These are phyloP conservation scores for Sisyra nigra DNA, from an alignment of 2,888 invertebrate genomes.

Conservation along the genomic window DNA sequence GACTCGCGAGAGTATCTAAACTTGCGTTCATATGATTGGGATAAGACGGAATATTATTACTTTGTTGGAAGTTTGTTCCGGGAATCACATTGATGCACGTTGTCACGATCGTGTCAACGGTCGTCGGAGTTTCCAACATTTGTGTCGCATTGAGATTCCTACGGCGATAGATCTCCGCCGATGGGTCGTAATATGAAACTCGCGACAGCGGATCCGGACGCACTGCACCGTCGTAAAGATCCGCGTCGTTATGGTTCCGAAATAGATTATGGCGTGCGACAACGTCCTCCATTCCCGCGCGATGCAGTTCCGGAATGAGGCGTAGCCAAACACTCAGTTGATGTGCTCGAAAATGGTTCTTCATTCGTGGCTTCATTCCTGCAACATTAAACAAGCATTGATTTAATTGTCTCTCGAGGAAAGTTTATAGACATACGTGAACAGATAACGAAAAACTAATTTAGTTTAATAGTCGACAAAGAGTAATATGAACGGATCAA, in stretches of 20 bases:
- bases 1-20: slow-evolving; percentile 58
- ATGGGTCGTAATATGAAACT: slow-evolving; percentile 42
- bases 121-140: slow-evolving; percentile 46
- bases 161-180: slow-evolving; percentile 41
- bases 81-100: slow-evolving; percentile 43
- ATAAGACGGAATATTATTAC: slow-evolving; percentile 22
- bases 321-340: slow-evolving; percentile 91
- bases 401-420: too few relatives aligned
- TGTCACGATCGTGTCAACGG: slow-evolving; percentile 53
- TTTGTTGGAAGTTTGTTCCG: slow-evolving; percentile 32
- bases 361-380: slow-evolving; percentile 83
- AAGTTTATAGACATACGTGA: too few relatives aligned
- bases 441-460: too few relatives aligned
- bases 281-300: slow-evolving; percentile 79
- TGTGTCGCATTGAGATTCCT: slow-evolving; percentile 39
- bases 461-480: too few relatives aligned
- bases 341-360: slow-evolving; percentile 88
- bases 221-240: slow-evolving; percentile 77
- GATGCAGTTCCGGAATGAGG: slow-evolving; percentile 77
- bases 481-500: too few relatives aligned
- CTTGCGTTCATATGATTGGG: slow-evolving; percentile 37
- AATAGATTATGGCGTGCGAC: slow-evolving; percentile 78
- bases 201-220: slow-evolving; percentile 67
- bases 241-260: slow-evolving; percentile 74
- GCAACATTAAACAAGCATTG: slow-evolving; percentile 15